phyloP scores from a whole-genome alignment of 2,113 vertebrate genomes.

The Cololabis saira region DNA sequence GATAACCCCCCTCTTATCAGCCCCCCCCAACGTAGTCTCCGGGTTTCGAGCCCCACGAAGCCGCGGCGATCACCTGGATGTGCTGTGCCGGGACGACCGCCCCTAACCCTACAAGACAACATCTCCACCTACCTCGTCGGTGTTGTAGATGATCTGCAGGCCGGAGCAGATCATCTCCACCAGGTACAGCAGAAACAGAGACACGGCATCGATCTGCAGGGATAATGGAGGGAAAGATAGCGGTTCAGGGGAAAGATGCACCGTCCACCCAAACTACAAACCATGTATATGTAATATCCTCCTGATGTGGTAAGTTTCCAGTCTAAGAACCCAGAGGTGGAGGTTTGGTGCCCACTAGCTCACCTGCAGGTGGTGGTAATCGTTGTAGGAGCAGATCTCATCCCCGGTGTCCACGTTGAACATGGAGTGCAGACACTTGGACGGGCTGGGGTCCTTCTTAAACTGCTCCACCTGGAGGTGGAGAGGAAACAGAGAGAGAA shows the following conservation, averaged over 20 bases:
- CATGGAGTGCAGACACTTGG: conserved; percentile 92
- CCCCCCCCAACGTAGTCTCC: too few species aligned
- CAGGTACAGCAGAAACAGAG: conserved; percentile 94
- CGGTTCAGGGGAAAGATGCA: too few species aligned
- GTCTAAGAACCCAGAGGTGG: too few species aligned
- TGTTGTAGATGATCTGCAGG: conserved; percentile 98
- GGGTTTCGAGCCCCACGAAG: too few species aligned
- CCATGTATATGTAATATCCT: too few species aligned
- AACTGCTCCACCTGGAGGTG: conserved; percentile 90
- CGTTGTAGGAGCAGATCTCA: conserved; percentile 83
- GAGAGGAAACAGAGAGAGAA: neutral
- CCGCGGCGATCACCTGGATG: too few species aligned
- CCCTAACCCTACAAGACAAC: too few species aligned
- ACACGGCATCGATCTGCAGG: conserved; percentile 91
- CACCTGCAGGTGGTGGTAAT: conserved; percentile 97
- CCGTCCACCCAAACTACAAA: too few species aligned
- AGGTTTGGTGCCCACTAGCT: conserved; percentile 7
- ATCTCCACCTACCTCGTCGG: conserved; percentile 95
- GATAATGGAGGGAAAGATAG: conserved; percentile 22
- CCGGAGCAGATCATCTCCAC: conserved; percentile 99
- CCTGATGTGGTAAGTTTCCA: too few species aligned
- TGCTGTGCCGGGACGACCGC: too few species aligned
- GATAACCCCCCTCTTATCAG: too few species aligned
- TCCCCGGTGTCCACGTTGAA: conserved; percentile 92
- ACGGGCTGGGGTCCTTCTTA: conserved; percentile 94